These are phyloP conservation scores for Drosophila mayri DNA, from an alignment of 1,140 invertebrate genomes.

Conservation along the genomic window DNA sequence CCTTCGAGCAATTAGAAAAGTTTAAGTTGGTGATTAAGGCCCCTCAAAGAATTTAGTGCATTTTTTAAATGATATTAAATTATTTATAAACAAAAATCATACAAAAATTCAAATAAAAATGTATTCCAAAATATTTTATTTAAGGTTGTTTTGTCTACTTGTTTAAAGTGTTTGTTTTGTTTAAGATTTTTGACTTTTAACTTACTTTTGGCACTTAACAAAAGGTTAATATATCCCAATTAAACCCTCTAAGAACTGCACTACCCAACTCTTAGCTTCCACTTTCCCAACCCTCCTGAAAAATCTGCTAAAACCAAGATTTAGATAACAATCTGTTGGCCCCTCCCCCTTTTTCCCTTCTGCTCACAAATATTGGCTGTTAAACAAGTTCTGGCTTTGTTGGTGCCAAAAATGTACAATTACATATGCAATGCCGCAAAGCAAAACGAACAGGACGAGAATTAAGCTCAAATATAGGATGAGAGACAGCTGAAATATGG, in stretches of 20 bases:
- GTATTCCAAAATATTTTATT: no score
- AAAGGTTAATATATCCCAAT: neutral
- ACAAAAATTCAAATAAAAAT: no score
- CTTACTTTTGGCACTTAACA: no score
- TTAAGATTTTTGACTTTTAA: no score
- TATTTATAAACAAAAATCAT: neutral
- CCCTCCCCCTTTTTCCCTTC: neutral
- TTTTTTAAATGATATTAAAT: neutral
- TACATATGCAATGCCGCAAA: constrained; percentile 67
- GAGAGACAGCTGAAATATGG: constrained; percentile 39
- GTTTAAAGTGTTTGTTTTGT: no score
- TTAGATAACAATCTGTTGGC: constrained; percentile 44
- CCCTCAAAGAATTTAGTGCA: fast-evolving
- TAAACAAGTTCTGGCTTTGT: constrained; percentile 43
- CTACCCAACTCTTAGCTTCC: neutral
- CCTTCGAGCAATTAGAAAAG: fast-evolving
- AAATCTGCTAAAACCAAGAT: constrained; percentile 10
- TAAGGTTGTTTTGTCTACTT: no score
- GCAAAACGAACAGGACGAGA: constrained; percentile 36
- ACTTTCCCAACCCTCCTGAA: neutral
- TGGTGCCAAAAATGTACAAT: constrained; percentile 57
- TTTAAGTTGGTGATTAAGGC: neutral
- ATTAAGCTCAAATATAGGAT: constrained; percentile 18
- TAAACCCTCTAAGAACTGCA: no score
- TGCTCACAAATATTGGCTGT: constrained; percentile 57